Base-by-base conservation (phyloP, 2,888 invertebrate genomes). In the Noctua fimbriata region DNA sequence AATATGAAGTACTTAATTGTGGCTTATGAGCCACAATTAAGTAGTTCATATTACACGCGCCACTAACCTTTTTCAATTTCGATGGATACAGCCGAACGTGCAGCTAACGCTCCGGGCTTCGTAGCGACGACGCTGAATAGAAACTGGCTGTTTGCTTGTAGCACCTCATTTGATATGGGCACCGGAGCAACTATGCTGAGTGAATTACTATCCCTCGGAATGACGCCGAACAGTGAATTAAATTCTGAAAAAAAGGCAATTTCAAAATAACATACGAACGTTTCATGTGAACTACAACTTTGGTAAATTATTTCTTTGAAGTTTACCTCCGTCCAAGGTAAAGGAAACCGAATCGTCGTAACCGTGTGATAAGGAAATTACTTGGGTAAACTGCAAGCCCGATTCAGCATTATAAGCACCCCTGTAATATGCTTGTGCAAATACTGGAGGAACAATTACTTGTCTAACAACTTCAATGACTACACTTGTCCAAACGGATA, bases 271-370 rank as follows among this genome's bases (percentile, higher is more conserved):
- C 24, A 18, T n/a, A n/a, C 21, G 6, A 28, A 47, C 14, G 21
- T 55, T 12, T 32, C 52, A 52, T 24, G 6, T 41, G 18, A 16
- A 63, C 72, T 79, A 14, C n/a, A 73, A 28, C 86, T n/a, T 32
- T 7, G 21, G n/a, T 16, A n/a, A 47, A 18, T 52, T 1, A 47
- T 47, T 55, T 44, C 24, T 79, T 75, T 18, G 16, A 72, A n/a
- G 32, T 72, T 76, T 81, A 94, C 94, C 94, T 86, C 93, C 94
- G 82, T 90, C 89, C 67, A 94, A 85, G 32, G 72, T 65, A 84
- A 94, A 93, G 16, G 69, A 79, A 36, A 93, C 93, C 9, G 91
- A 90, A 49, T 88, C 89, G 79, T 94, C 94, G 81, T 89, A 93
- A 41, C 94, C 94, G 58, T 86, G 79, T 16, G 73, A 67, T 36